Base-by-base conservation (phyloP, 2,888 invertebrate species). In the Lasioglossum marginatum region DNA sequence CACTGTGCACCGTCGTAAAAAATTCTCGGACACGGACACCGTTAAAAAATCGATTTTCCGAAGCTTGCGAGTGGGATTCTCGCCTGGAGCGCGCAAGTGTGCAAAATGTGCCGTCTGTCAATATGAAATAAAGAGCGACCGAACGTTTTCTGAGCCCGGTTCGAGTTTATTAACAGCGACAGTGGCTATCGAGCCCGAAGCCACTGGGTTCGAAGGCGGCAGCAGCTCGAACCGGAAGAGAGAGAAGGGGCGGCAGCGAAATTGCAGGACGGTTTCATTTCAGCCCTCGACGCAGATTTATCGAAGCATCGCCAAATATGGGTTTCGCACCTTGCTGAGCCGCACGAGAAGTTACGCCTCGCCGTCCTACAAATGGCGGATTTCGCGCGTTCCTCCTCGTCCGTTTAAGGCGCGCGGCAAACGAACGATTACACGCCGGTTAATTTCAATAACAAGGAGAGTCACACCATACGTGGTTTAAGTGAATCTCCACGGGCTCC, bases 391-490 rank as follows among this genome's bases (percentile, higher is more conserved):
- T 89, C 78, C 88, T 52, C 87, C 83, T 48, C 80, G 71, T 57
- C 92, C 92, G 92, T 92, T 94, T 94, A 93, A 91, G 94, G 94
- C 84, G 84, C 87, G 82, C 82, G 60, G 79, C 81, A 75, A 74
- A 73, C 80, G 37, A 79, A 72, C 90, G 93, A 93, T 94, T 93
- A 92, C 92, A 91, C 92, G 92, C 91, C 88, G 91, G 89, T 92
- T 93, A 92, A 94, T 94, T 94, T 93, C 93, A 92, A 92, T 93
- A 94, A 92, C 92, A 88, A 93, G 90, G 88, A 92, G 91, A 86
- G 81, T 83, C 88, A 73, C 79, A 78, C 87, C 82, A 73, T 83
- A 80, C 81, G 81, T 52, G 78, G 83, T 89, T 85, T 84, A 85
- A 90, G 90, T 86, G 88, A 92, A 91, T 93, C 89, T 87, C 85